Evolutionary conservation across 1,140 invertebrate species (phyloP), one percentile per base, ranked within the genome.

Genomic region (Drosophila nigrodunni): DNA sequence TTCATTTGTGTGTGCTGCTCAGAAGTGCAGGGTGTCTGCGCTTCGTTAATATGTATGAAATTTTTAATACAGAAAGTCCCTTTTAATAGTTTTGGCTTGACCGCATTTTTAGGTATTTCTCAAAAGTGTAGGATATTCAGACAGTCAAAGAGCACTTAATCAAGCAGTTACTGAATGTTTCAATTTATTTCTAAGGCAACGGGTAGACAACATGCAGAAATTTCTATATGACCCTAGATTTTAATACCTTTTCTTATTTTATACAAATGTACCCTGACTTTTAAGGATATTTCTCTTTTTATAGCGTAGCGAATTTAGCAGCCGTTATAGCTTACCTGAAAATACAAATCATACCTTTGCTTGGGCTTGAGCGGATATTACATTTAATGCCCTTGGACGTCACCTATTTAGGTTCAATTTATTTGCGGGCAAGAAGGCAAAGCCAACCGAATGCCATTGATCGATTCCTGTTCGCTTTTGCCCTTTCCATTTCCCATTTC

Each of bases 391-490:
- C 74, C 81, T 81, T 69, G 86, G 50, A 90, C 85, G 78, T 89
- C 85, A 71, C 77, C 85, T 89, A 89, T 89, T 89, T 89, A 89
- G 89, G 77, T 85, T 89, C 85, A 85, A 89, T 89, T 89, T 89
- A 89, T 89, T 89, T 89, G 86, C 72, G 85, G 67, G 61, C 77
- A 46, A 75, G 57, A 52, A 52, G 57, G 76, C 77, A 74, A 67
- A 30, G 25, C 82, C 75, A 83, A 80, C 72, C 86, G 71, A 76
- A 81, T 68, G 75, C 61, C 85, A 78, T 74, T 89, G 85, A 89
- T 89, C 86, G 85, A 89, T 89, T 81, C 86, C 54, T 52, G 49
- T 49, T 30, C 25, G 25, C 25, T 46, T 67, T 21, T 37, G 15
- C 10, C 39, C 3, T 60, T 8, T 3, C 43, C 25, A 41, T 68